phyloP scores from a whole-genome alignment of 2,113 vertebrate genomes.

The Lampris megalopsis region DNA sequence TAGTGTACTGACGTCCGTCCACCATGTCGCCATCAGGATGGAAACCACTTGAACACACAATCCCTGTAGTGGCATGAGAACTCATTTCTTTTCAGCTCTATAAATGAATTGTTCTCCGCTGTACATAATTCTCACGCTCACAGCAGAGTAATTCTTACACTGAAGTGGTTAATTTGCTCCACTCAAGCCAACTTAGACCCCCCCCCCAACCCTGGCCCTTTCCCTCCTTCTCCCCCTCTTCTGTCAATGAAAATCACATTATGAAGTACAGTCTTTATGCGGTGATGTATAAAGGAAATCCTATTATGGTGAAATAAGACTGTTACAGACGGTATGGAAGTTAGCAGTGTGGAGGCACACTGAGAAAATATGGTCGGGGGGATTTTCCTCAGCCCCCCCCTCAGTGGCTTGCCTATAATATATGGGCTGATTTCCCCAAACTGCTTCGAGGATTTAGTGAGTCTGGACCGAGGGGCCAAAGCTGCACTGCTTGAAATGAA shows the following conservation, averaged over 20 bases:
- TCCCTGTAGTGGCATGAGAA: slow-evolving; percentile 46
- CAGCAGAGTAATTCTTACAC: slow-evolving; percentile 68
- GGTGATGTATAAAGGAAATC: slow-evolving; percentile 70
- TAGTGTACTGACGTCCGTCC: neutral
- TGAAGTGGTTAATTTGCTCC: slow-evolving; percentile 74
- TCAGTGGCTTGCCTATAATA: slow-evolving; percentile 62
- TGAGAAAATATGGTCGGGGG: slow-evolving; percentile 46
- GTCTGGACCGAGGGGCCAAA: slow-evolving; percentile 55
- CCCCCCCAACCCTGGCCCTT: slow-evolving; percentile 26
- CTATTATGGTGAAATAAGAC: slow-evolving; percentile 73
- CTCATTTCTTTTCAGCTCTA: slow-evolving; percentile 45
- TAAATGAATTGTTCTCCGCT: slow-evolving; percentile 59
- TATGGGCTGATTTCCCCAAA: slow-evolving; percentile 50
- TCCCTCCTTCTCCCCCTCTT: slow-evolving; percentile 46
- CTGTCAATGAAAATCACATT: slow-evolving; percentile 76
- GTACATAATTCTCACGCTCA: slow-evolving; percentile 70
- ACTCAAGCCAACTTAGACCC: slow-evolving; percentile 42
- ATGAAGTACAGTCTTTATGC: slow-evolving; percentile 68
- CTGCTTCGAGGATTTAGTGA: slow-evolving; percentile 62
- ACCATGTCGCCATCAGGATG: neutral
- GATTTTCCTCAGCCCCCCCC: slow-evolving; percentile 56
- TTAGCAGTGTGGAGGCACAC: neutral
- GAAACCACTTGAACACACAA: slow-evolving; percentile 41
- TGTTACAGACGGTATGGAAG: slow-evolving; percentile 46
- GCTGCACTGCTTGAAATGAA: slow-evolving; percentile 60